Base-by-base conservation (phyloP, 2,888 invertebrate species). In the Linnaemya vulpina region DNA sequence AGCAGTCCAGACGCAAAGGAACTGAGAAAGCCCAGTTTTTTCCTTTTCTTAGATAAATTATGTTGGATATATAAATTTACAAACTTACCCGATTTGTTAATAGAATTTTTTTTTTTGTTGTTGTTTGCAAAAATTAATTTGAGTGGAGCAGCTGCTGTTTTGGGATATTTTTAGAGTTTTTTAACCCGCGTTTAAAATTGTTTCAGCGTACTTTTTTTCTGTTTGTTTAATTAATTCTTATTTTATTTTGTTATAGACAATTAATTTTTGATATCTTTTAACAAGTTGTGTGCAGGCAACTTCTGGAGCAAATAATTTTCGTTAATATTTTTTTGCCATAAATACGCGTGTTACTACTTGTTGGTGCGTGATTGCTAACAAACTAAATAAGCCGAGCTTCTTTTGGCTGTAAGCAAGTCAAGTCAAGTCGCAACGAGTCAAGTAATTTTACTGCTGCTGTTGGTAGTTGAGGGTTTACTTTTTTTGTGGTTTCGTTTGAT, bases 311-410 rank as follows among this genome's bases (percentile, higher is more conserved):
- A n/a, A n/a, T n/a, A n/a, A n/a, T n/a, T n/a, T n/a, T n/a, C n/a
- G n/a, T 62, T 15, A 15, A 46, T 70, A 53, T 15, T n/a, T 70
- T 60, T 43, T 25, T 68, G 74, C 70, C 70, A 71, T 85, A 75
- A 79, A 60, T 83, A 80, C 84, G 81, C 80, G 83, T 83, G 67
- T 84, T 74, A 81, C 80, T 83, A 83, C 83, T 80, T 83, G 83
- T 80, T 86, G 78, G 81, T 84, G 84, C 81, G 82, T 84, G 84
- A 82, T 84, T 82, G 81, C 78, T 86, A 84, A 73, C 73, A 82
- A 86, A 82, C 84, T 86, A 79, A 84, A 86, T 76, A 86, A 84
- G 80, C 81, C 78, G 75, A 58, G 82, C 78, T 86, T 79, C 84
- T 79, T 78, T 82, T 78, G 84, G 81, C 71, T 77, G 83, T 79